Base-by-base conservation (phyloP, 1,140 invertebrate genomes). In the Drosophila bocqueti region DNA sequence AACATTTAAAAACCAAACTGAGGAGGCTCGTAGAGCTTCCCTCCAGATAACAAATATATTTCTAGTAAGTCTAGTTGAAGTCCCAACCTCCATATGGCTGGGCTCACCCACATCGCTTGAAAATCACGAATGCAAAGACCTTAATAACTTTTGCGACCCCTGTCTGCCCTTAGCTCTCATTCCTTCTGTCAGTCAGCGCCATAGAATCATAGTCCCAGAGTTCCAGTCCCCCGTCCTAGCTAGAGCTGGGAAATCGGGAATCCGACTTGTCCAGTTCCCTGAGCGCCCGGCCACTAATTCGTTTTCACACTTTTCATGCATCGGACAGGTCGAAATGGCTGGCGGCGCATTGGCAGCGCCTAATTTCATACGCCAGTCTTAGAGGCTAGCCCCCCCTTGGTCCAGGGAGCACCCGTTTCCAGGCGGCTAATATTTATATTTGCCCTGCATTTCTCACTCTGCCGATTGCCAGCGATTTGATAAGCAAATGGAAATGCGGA, bases 261-360 rank as follows among this genome's bases (percentile, higher is more conserved):
- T 54, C 49, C 29, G 34, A 67, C 42, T 24, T 71, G 29, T 60
- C 65, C 34, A 60, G 67, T 61, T 68, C 42, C 66, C 34, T 74
- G 42, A 47, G 47, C 71, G 46, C 69, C 46, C 59, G 71, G 40
- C 16, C 75, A 77, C 77, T 87, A 89, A 87, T 87, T 87, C 84
- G 73, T 87, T 87, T 87, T 87, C 84, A 89, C 84, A 87, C 84
- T 87, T 89, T 89, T 87, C 84, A 89, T 84, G 60, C 47, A 59
- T 63, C 59, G 52, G 81, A 87, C 84, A 84, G 77, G 64, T 76
- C 73, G 62, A 45, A 69, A 69, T 81, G 34, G 72, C 84, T 83
- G 47, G 21, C 46, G 84, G 84, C 73, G 49, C 31, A 52, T 79
- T 79, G 68, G 61, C 61, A 78, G 76, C 72, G 73, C 73, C 84